Percentiles rank a stretch among this genome's conserved stretches.
Conservation (phyloP, 2,113 vertebrate species). For the Eulacestoma nigropectus region DNA sequence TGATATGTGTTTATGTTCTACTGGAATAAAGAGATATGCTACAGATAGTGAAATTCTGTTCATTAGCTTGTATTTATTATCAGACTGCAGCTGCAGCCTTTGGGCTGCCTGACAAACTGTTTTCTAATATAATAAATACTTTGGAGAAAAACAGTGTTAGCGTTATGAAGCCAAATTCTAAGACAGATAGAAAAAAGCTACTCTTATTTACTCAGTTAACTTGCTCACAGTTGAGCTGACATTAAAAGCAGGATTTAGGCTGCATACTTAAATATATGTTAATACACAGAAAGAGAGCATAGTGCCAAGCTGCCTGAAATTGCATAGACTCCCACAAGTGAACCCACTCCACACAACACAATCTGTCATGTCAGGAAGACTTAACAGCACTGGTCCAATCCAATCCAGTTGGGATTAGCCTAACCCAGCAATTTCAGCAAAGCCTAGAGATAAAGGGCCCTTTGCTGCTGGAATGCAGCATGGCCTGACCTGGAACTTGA, state of each 20-base stretch:
- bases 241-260: conserved; percentile 17
- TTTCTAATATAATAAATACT: conserved; percentile 29
- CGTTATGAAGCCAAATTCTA: conserved; percentile 14
- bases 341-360: not conserved
- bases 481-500: not conserved
- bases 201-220: not conserved
- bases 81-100: conserved; percentile 23
- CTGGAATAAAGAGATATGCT: not conserved
- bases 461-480: not conserved
- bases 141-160: conserved; percentile 17
- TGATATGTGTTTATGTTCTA: not conserved
- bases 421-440: not conserved
- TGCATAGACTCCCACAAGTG: not conserved
- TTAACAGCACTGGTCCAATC: not conserved
- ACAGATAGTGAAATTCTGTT: not conserved
- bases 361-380: not conserved
- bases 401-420: not conserved
- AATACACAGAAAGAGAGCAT: not conserved
- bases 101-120: conserved; percentile 10
- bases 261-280: not conserved
- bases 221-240: not conserved
- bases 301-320: not conserved
- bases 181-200: not conserved
- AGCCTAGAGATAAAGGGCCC: not conserved
- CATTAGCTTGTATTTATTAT: conserved; percentile 27